Base-by-base conservation (phyloP, 2,888 invertebrate genomes). In the Chloromyia formosa region DNA sequence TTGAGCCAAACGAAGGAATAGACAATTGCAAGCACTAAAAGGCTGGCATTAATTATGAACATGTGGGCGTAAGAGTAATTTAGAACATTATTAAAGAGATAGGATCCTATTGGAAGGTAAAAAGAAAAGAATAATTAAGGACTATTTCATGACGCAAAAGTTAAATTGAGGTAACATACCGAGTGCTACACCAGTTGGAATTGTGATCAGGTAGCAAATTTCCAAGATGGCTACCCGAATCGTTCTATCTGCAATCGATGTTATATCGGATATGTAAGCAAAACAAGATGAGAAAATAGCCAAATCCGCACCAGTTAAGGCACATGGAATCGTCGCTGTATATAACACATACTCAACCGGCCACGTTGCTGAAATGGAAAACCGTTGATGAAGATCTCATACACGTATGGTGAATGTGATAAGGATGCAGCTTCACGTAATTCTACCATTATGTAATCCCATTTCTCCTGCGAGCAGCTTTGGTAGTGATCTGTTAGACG, bases 211-310 rank as follows among this genome's bases (percentile, higher is more conserved):
- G 81, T 95, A 94, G 80, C 92, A 90, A 0, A 92, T 89, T 81
- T 96, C 96, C 73, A 96, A 84, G 68, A 96, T 90, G 0, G 94
- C 93, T 2, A 96, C 91, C 76, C 95, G 87, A 20, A 93, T 82
- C 0, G 96, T 96, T 75, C 95, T 88, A 78, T 90, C 89, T 75
- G 89, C 85, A 1, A 89, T 79, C 0, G 90, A 88, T 0, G 94
- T 90, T 20, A 94, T 88, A 80, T 95, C 95, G 0, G 94, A 90
- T 64, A 96, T 88, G 82, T 95, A 95, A 0, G 93, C 88, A 81
- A 93, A 94, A 77, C 91, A 91, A 0, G 91, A 90, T 1, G 92
- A 92, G 82, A 94, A 94, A 78, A 94, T 93, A 0, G 93, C 92
- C 53, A 94, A 88, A 81, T 94, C 93, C 0, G 92, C 92, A 0